These are phyloP conservation scores for Dromius quadrimaculatus DNA, from an alignment of 2,888 invertebrate genomes.

Conservation along the genomic window DNA sequence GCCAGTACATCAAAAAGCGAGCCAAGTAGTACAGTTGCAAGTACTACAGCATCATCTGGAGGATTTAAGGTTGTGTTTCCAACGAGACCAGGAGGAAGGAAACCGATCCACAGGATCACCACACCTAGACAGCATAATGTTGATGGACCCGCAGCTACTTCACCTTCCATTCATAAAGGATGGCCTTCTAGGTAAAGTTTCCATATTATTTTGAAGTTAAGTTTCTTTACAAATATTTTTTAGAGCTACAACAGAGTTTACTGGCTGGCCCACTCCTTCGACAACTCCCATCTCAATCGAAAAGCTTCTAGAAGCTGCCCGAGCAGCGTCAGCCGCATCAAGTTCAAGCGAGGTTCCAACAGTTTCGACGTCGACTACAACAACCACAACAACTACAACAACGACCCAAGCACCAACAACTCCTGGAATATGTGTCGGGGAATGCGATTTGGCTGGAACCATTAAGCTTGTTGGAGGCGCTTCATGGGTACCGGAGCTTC, in stretches of 20 bases:
- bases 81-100: conserved; percentile 77
- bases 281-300: conserved; percentile 89
- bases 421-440: conserved; percentile 81
- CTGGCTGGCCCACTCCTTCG: conserved; percentile 91
- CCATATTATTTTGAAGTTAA: conserved; percentile 18
- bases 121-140: conserved; percentile 69
- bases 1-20: conserved; percentile 49
- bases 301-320: conserved; percentile 77
- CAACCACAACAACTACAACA: conserved; percentile 79
- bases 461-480: conserved; percentile 86
- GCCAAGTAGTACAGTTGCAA: conserved; percentile 61
- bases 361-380: conserved; percentile 74
- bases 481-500: conserved; percentile 86
- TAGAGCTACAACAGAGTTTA: conserved; percentile 89
- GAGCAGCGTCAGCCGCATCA: conserved; percentile 73
- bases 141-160: conserved; percentile 67
- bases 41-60: conserved; percentile 67
- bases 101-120: conserved; percentile 71
- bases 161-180: conserved; percentile 83
- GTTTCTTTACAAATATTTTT: conserved; percentile 55
- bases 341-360: conserved; percentile 64
- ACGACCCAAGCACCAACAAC: conserved; percentile 79
- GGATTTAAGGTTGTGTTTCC: conserved; percentile 82
- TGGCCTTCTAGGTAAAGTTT: conserved; percentile 80
- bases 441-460: conserved; percentile 89